Base-by-base conservation (phyloP, 2,113 vertebrate genomes). In the Genyomyrus donnyi region DNA sequence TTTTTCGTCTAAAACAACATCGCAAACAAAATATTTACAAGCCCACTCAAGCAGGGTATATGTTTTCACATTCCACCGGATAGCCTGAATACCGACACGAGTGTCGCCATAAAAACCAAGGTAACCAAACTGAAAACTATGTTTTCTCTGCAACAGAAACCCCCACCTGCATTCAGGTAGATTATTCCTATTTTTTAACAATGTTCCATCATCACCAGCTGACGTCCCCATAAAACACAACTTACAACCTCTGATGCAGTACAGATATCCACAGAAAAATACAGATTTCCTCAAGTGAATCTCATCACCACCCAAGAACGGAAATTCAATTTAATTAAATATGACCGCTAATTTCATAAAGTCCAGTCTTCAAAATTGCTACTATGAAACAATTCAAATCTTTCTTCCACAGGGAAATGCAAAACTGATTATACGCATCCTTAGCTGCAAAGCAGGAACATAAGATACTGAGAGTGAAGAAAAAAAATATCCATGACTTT, bases 401-500 rank as follows among this genome's bases (percentile, higher is more conserved):
- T 17, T 35, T 24, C 52, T 17, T 15, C 17, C 31, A 15, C 5
- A 24, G 88, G 74, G 49, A 89, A 17, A 13, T 2, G 15, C 74
- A 83, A 83, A 53, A 80, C 35, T 5, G 17, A 89, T 42, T 85
- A 45, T 21, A 31, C 46, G 50, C 24, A 31, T 89, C 80, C 49
- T 87, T 52, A 52, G 42, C 10, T 13, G 19, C 9, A 17, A 15
- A 87, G 49, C 4, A 53, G 46, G 21, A 49, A 49, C 46, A 35
- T 7, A 5, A 52, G 21, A 46, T 5, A 70, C 9, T 39, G 1
- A 83, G 27, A 3, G 5, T 3, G 13, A 58, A 35, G 8, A 6
- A 24, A 56, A 83, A 31, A n/a, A 27, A 42, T 58, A 62, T 27
- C 52, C 52, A 85, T 50, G 35, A 50, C 89, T 96, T 96, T 96